A percentile compares a stretch with the other conserved stretches of the same genome.
Evolutionary conservation across 2,113 vertebrate genomes (phyloP).

Genomic region (Dunckerocampus dactyliophorus): DNA sequence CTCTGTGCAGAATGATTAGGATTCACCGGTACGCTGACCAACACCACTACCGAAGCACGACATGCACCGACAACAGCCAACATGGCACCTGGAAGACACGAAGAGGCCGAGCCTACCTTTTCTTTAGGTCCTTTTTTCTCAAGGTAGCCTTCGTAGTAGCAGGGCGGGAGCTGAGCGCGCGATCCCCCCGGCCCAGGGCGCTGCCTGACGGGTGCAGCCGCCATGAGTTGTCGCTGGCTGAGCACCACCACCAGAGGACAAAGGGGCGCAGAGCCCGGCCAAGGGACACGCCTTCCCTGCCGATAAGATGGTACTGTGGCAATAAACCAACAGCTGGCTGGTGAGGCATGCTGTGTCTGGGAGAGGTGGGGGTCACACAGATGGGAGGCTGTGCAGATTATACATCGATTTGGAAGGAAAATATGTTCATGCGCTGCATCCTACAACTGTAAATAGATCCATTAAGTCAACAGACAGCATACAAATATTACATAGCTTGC

Average conservation of each 20-base stretch:
- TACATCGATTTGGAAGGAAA: no score
- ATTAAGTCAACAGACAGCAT: no score
- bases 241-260: constrained; percentile 68
- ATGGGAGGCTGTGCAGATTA: constrained; percentile 7
- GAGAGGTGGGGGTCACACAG: constrained; percentile 21
- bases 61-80: constrained; percentile 7
- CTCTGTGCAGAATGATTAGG: constrained; percentile 34
- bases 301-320: constrained; percentile 58
- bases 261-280: constrained; percentile 65
- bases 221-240: constrained; percentile 72
- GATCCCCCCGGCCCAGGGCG: constrained; percentile 66
- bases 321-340: constrained; percentile 59
- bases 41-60: neutral
- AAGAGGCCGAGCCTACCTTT: constrained; percentile 61
- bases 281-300: constrained; percentile 69
- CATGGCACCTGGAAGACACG: constrained; percentile 23
- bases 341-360: constrained; percentile 37
- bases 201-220: constrained; percentile 72
- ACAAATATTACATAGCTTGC: no score
- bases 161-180: constrained; percentile 67
- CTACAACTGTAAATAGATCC: no score
- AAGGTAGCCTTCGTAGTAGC: constrained; percentile 83
- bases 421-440: no score
- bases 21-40: constrained; percentile 40
- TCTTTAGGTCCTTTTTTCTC: constrained; percentile 77